Evolutionary conservation across 2,888 invertebrate genomes (phyloP).

Genomic region (Onthophagus sagittarius): DNA sequence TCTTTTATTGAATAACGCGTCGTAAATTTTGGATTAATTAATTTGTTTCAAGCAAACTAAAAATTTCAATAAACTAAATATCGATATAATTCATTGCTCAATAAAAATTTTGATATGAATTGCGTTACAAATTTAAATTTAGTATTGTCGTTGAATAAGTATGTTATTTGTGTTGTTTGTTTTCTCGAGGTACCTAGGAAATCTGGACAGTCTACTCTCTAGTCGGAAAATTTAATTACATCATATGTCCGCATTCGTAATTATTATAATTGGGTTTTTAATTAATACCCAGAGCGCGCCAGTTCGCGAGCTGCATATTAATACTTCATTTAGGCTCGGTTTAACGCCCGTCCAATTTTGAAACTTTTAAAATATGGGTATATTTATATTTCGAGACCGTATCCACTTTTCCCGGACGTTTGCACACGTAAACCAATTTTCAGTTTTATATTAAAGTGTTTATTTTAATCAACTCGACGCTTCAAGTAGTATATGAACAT

Average conservation of each 20-base stretch:
- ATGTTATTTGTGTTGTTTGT: not conserved
- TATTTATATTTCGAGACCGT: not conserved
- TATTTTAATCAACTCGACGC: not conserved
- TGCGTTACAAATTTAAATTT: no score
- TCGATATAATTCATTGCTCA: no score
- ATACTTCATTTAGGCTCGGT: not conserved
- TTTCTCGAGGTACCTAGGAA: not conserved
- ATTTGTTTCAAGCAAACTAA: no score
- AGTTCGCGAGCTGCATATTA: not conserved
- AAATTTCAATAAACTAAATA: no score
- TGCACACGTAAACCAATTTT: not conserved
- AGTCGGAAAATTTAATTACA: not conserved
- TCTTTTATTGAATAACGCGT: no score
- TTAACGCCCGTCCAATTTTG: not conserved
- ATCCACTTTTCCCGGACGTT: not conserved
- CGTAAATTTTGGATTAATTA: no score
- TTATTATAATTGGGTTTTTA: not conserved
- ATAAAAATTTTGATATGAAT: no score
- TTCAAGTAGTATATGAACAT: not conserved
- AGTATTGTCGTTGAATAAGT: no score
- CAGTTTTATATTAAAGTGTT: not conserved
- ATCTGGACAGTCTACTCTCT: not conserved
- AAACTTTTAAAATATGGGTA: not conserved
- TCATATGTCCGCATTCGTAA: not conserved
- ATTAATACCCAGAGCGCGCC: not conserved